These are phyloP conservation scores for Falcaria lacertinaria DNA, from an alignment of 2,888 invertebrate genomes.

Conservation along the genomic window DNA sequence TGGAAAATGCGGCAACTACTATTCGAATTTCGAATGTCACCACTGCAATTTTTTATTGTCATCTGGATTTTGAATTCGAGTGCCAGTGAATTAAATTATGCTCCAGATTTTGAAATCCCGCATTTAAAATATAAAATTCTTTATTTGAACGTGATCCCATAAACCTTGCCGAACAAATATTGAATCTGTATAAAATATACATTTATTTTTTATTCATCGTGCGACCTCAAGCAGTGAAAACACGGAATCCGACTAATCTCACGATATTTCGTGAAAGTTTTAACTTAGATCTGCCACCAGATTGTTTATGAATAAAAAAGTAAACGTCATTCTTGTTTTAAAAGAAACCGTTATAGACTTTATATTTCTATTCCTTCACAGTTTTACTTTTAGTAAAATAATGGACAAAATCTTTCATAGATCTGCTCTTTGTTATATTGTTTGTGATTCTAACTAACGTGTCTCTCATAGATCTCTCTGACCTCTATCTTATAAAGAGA, in stretches of 20 bases:
- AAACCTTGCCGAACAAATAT: neutral
- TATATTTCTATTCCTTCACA: neutral
- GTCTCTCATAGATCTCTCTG: too few species aligned
- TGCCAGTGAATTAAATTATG: too few species aligned
- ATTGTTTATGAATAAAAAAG: slow-evolving; percentile 3
- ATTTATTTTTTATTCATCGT: slow-evolving; percentile 28
- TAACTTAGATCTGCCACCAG: slow-evolving; percentile 10
- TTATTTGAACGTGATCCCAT: neutral
- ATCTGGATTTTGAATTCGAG: too few species aligned
- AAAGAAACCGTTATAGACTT: neutral
- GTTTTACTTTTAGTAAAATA: too few species aligned
- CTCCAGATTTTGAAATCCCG: too few species aligned
- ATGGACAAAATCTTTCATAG: too few species aligned
- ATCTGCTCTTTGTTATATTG: too few species aligned
- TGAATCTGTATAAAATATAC: slow-evolving; percentile 20
- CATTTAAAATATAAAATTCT: neutral
- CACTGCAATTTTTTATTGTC: too few species aligned
- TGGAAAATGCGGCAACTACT: slow-evolving; percentile 10
- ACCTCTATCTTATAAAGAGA: neutral
- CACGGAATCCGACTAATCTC: slow-evolving; percentile 10
- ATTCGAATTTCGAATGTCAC: neutral
- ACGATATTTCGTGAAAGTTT: slow-evolving; percentile 15
- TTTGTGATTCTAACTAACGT: too few species aligned
- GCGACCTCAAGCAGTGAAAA: slow-evolving; percentile 20
- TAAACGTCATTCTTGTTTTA: neutral